Evolutionary conservation across 2,113 vertebrate genomes (phyloP).

Genomic region (Silurus meridionalis): DNA sequence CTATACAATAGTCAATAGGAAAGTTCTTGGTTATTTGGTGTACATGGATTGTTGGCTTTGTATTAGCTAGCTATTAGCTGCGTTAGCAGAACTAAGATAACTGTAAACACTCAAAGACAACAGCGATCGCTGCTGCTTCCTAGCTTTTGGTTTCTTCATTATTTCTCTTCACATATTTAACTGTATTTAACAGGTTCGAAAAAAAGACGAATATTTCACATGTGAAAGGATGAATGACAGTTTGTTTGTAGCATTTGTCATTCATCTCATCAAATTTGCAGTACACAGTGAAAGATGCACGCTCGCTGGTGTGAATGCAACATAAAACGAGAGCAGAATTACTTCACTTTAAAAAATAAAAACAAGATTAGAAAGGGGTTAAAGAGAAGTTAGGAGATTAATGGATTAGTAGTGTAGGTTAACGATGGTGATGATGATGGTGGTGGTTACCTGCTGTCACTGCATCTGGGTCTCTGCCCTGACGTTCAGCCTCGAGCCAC

Average conservation of each 20-base stretch:
- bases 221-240: background rate
- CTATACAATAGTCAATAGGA: too few relatives aligned
- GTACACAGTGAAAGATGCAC: background rate
- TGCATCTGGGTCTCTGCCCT: constrained; percentile 83
- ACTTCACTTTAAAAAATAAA: background rate
- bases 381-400: background rate
- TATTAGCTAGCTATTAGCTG: too few relatives aligned
- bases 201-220: background rate
- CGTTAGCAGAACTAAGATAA: too few relatives aligned
- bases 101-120: background rate
- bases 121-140: background rate
- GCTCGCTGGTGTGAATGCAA: background rate
- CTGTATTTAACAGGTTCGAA: background rate
- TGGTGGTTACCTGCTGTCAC: constrained; percentile 80
- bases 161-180: background rate
- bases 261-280: background rate
- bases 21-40: too few relatives aligned
- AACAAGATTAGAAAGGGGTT: background rate
- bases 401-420: background rate
- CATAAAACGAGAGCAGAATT: background rate
- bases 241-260: background rate
- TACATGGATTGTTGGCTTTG: too few relatives aligned
- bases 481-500: constrained; percentile 92
- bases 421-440: background rate
- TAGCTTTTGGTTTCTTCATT: background rate